Evolutionary conservation across 2,113 vertebrate species (phyloP).

Genomic region (Notiomystis cincta): DNA sequence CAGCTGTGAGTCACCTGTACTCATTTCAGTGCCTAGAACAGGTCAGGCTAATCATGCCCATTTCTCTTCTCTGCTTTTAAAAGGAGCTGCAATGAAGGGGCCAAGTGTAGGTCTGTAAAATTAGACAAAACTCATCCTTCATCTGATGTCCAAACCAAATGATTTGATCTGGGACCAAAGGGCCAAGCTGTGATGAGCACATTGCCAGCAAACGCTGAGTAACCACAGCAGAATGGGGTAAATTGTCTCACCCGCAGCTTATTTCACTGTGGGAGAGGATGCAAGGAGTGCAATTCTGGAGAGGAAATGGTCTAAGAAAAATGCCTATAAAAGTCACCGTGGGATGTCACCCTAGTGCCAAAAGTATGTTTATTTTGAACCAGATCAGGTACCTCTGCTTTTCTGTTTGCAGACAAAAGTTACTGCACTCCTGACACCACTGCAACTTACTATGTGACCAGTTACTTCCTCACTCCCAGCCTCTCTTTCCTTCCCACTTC

Average conservation of each 20-base stretch:
- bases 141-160: neutral
- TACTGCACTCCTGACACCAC: neutral
- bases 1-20: neutral
- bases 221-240: neutral
- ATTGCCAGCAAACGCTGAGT: neutral
- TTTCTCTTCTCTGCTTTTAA: neutral
- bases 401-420: neutral
- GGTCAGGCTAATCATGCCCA: neutral
- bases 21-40: neutral
- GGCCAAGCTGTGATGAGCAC: neutral
- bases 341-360: neutral
- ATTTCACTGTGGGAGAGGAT: neutral
- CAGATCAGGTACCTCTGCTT: neutral
- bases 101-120: neutral
- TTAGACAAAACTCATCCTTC: neutral
- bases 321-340: neutral
- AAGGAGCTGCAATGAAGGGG: neutral
- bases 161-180: neutral
- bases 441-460: neutral
- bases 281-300: neutral
- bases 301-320: neutral
- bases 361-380: slow-evolving; percentile 7
- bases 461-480: neutral
- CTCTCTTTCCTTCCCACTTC: neutral
- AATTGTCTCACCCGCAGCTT: neutral